Evolutionary conservation across 1,140 invertebrate species (phyloP).

Genomic region (Micrasema longulum): DNA sequence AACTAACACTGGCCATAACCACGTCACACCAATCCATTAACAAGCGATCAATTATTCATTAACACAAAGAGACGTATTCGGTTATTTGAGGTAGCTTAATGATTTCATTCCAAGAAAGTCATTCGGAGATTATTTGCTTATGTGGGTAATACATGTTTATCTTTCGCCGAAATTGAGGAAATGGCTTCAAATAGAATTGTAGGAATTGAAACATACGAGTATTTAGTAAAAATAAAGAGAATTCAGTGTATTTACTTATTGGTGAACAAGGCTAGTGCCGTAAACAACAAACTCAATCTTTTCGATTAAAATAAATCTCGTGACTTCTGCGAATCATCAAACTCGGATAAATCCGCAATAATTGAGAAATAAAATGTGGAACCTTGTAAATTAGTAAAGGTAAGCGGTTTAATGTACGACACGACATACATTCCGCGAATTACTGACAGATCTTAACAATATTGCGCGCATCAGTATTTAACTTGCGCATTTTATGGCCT

Average conservation of each 20-base stretch:
- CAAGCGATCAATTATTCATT: no score
- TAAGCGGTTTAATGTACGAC: conserved; percentile 6
- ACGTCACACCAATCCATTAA: no score
- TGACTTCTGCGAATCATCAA: conserved; percentile 15
- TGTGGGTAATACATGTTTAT: background rate
- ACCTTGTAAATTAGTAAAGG: conserved; percentile 11
- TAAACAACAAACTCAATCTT: background rate
- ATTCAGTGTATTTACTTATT: background rate
- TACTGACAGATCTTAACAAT: conserved; percentile 8
- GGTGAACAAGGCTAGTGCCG: background rate
- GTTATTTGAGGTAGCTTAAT: no score
- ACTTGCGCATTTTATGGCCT: conserved; percentile 10
- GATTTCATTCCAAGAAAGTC: background rate
- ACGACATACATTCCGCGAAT: conserved; percentile 18
- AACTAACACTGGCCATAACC: no score
- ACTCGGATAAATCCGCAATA: background rate
- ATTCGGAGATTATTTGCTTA: background rate
- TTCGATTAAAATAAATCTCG: background rate
- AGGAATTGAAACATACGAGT: no score
- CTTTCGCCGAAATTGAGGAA: background rate
- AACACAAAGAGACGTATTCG: no score
- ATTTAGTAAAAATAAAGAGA: conserved; percentile 3
- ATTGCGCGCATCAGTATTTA: conserved; percentile 18
- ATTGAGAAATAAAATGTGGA: conserved; percentile 23
- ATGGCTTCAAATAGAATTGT: no score